These are phyloP conservation scores for Sigmodon hispidus DNA, from an alignment of 2,113 vertebrate species.

Conservation along the genomic window DNA sequence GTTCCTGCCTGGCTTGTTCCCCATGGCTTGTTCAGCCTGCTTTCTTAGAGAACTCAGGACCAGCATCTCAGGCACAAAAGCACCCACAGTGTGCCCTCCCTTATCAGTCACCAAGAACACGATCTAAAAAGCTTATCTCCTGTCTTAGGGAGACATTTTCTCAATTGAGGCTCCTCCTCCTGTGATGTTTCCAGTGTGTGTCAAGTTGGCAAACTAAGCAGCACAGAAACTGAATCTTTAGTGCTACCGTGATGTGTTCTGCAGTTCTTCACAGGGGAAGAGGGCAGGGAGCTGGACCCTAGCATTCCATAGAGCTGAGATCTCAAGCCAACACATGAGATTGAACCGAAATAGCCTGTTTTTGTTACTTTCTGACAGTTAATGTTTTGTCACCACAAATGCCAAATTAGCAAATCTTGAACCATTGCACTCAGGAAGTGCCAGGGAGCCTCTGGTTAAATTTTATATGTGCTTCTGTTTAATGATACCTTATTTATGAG, in stretches of 20 bases:
- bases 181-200: background rate
- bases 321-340: background rate
- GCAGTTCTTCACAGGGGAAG: background rate
- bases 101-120: background rate
- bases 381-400: background rate
- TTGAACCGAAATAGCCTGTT: background rate
- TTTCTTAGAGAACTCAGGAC: background rate
- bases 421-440: background rate
- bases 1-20: background rate
- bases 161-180: background rate
- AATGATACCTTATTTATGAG: background rate
- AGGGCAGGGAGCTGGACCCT: background rate
- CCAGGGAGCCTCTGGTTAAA: background rate
- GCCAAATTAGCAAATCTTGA: background rate
- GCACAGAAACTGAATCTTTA: background rate
- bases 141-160: background rate
- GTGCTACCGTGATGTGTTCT: background rate
- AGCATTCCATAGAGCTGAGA: background rate
- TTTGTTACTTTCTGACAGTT: background rate
- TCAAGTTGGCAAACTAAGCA: background rate
- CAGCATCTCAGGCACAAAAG: background rate
- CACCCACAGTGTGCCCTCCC: background rate
- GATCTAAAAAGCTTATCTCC: background rate
- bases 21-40: background rate
- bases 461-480: conserved; percentile 39